Evolutionary conservation across 2,888 invertebrate genomes (phyloP).

Genomic region (Neoaliturus tenellus): DNA sequence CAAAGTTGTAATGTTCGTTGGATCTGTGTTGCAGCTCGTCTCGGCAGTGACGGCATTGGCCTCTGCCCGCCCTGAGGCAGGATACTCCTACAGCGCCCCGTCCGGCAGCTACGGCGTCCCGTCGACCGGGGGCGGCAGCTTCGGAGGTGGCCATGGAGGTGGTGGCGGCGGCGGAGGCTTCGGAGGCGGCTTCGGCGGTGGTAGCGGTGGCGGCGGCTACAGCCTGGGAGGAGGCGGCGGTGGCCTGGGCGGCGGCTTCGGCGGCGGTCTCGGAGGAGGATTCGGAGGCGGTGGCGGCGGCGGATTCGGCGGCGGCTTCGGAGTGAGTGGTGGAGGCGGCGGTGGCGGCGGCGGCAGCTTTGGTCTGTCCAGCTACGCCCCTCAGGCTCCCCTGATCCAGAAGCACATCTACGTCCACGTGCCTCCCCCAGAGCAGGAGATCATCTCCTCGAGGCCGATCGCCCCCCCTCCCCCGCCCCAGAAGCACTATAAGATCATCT

Average conservation of each 20-base stretch:
- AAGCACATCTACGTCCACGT: conserved; percentile 95
- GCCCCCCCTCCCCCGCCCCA: conserved; percentile 83
- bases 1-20: too few relatives aligned
- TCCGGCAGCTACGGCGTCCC: conserved; percentile 66
- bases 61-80: conserved; percentile 68
- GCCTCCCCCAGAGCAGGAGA: conserved; percentile 89
- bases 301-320: conserved; percentile 58
- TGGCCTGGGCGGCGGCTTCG: conserved; percentile 57
- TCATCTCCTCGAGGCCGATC: conserved; percentile 81
- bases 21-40: conserved; percentile 65
- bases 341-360: conserved; percentile 74
- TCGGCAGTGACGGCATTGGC: conserved; percentile 67
- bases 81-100: conserved; percentile 66
- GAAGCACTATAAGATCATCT: conserved; percentile 95
- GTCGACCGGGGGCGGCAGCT: conserved; percentile 60
- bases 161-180: conserved; percentile 59
- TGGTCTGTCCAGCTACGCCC: conserved; percentile 73
- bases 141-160: conserved; percentile 38
- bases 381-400: conserved; percentile 80
- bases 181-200: conserved; percentile 60
- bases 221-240: conserved; percentile 61
- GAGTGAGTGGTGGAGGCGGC: conserved; percentile 67
- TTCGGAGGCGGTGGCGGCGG: conserved; percentile 58
- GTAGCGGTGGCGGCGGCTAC: conserved; percentile 60
- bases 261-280: conserved; percentile 59